These are phyloP conservation scores for Salvelinus alpinus DNA, from an alignment of 2,113 vertebrate genomes.

Conservation along the genomic window DNA sequence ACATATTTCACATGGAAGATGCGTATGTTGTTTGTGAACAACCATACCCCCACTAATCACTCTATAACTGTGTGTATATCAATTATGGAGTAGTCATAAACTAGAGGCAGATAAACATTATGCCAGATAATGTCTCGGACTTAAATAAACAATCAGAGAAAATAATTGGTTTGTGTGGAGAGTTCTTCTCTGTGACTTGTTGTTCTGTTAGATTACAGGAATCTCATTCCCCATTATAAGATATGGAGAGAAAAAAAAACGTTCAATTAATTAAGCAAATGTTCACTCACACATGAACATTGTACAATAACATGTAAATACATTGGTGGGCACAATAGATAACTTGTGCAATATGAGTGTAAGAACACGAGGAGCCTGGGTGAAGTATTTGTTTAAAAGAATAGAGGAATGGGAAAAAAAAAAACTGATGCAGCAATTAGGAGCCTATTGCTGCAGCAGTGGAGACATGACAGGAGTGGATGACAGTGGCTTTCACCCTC, in stretches of 20 bases:
- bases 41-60: background rate
- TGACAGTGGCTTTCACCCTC: slow-evolving; percentile 93
- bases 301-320: slow-evolving; percentile 63
- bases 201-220: background rate
- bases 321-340: slow-evolving; percentile 41
- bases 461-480: slow-evolving; percentile 91
- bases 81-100: background rate
- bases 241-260: background rate
- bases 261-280: slow-evolving; percentile 12
- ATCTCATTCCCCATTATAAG: background rate
- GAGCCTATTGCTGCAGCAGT: slow-evolving; percentile 80
- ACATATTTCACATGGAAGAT: no score
- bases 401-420: slow-evolving; percentile 60
- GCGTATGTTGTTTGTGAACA: background rate
- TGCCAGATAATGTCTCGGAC: background rate
- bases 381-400: slow-evolving; percentile 87
- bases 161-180: slow-evolving; percentile 59
- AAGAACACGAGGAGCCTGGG: slow-evolving; percentile 81
- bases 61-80: slow-evolving; percentile 1
- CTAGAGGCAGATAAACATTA: background rate
- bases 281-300: slow-evolving; percentile 40
- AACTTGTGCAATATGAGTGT: slow-evolving; percentile 72
- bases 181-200: background rate
- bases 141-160: slow-evolving; percentile 52
- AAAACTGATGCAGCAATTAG: slow-evolving; percentile 90